These are phyloP conservation scores for Lagopus muta DNA, from an alignment of 2,113 vertebrate genomes.

Conservation along the genomic window DNA sequence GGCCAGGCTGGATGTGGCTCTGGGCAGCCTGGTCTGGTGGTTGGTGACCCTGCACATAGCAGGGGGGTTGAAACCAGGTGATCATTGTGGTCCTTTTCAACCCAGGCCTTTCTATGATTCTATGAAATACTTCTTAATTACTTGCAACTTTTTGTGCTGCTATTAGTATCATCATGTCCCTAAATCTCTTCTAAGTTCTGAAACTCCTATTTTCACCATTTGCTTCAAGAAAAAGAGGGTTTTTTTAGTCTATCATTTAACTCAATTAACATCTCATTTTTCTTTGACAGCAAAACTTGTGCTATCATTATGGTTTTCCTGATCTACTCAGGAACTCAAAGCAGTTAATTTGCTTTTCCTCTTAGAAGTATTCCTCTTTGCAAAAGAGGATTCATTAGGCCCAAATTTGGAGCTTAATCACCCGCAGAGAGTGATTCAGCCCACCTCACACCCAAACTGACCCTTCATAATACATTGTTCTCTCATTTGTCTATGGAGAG, in stretches of 20 bases:
- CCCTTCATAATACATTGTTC: not conserved
- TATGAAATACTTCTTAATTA: not conserved
- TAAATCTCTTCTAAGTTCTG: not conserved
- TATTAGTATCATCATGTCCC: not conserved
- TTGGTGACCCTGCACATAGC: no score
- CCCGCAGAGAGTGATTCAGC: not conserved
- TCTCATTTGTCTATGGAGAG: not conserved
- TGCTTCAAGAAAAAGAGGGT: not conserved
- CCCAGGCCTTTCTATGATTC: no score
- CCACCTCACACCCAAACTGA: constrained; percentile 9
- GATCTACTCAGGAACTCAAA: constrained; percentile 20
- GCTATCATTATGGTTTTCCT: constrained; percentile 37
- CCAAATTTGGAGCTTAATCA: not conserved
- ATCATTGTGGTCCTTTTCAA: no score
- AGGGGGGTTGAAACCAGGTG: no score
- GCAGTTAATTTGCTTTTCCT: not conserved
- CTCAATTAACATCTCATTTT: constrained; percentile 32
- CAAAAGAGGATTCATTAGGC: constrained; percentile 2
- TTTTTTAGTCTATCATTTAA: constrained; percentile 34
- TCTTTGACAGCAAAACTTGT: constrained; percentile 50
- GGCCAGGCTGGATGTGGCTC: no score
- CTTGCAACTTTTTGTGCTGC: not conserved
- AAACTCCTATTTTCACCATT: not conserved
- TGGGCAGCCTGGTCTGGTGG: no score
- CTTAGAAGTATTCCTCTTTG: not conserved